phyloP scores from a whole-genome alignment of 2,797 vertebrate genomes.

The Darevskia mixta region DNA sequence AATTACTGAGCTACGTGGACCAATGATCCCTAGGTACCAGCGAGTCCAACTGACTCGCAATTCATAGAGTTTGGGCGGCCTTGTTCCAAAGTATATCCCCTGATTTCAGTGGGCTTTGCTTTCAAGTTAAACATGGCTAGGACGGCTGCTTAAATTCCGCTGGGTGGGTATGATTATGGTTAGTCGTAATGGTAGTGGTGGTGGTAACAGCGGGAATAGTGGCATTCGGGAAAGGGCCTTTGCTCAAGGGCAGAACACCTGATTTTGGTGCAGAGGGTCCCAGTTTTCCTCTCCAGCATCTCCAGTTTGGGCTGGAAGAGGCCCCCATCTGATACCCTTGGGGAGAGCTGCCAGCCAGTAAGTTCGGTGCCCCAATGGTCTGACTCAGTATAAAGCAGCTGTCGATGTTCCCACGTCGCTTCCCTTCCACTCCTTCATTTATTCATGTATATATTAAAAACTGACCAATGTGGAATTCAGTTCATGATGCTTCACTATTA shows the following conservation, averaged over 20 bases:
- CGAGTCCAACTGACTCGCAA: background rate
- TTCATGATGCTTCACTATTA: background rate
- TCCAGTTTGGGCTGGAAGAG: too few relatives aligned
- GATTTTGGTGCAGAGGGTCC: too few relatives aligned
- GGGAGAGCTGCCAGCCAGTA: too few relatives aligned
- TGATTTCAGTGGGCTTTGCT: background rate
- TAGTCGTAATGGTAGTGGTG: background rate
- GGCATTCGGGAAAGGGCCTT: background rate
- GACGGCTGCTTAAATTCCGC: background rate
- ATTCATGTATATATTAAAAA: background rate
- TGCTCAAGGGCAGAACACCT: too few relatives aligned
- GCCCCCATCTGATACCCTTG: too few relatives aligned
- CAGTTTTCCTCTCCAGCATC: too few relatives aligned
- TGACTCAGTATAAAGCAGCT: background rate
- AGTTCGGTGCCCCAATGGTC: too few relatives aligned
- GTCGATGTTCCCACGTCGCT: too few relatives aligned
- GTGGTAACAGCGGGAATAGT: too few relatives aligned
- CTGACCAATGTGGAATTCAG: background rate
- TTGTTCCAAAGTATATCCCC: background rate
- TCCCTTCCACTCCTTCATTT: background rate
- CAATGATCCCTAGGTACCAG: background rate
- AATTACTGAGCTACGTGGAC: background rate
- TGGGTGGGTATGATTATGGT: background rate
- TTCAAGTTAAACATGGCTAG: background rate
- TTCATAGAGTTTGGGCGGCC: too few relatives aligned